Evolutionary conservation across 2,797 vertebrate species (phyloP).

Genomic region (Pogonophryne albipinna): DNA sequence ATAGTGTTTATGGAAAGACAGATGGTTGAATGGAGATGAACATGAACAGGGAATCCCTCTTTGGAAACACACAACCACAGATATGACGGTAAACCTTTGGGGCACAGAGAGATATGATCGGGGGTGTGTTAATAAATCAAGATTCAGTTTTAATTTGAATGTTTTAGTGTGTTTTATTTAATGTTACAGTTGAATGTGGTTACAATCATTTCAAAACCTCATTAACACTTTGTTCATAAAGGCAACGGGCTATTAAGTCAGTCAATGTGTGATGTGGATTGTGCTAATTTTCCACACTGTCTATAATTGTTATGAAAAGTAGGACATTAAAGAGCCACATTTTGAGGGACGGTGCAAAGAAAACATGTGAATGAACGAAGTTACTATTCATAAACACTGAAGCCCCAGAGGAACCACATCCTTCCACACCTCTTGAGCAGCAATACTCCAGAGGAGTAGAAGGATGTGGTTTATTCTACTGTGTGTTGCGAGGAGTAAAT

Average conservation of each 20-base stretch:
- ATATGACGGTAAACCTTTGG: not conserved
- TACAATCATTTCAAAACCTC: not conserved
- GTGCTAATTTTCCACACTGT: not conserved
- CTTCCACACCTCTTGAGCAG: not conserved
- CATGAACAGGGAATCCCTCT: not conserved
- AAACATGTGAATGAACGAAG: not conserved
- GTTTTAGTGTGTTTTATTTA: not conserved
- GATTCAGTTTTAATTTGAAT: not conserved
- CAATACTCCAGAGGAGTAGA: not conserved
- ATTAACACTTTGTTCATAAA: not conserved
- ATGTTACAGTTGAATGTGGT: not conserved
- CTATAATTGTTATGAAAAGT: not conserved
- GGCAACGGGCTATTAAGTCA: not conserved
- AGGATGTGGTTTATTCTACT: conserved; percentile 28
- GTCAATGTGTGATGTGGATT: not conserved
- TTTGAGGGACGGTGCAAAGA: not conserved
- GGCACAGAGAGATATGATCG: not conserved
- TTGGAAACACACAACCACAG: not conserved
- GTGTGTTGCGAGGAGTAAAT: conserved; percentile 6
- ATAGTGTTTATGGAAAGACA: conserved; percentile 30
- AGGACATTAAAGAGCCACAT: not conserved
- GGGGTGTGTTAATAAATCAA: not conserved
- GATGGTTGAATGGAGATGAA: not conserved
- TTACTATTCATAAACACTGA: not conserved
- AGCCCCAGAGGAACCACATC: not conserved